Conservation (phyloP, 2,888 invertebrate species). For the Cryptops parisi region DNA sequence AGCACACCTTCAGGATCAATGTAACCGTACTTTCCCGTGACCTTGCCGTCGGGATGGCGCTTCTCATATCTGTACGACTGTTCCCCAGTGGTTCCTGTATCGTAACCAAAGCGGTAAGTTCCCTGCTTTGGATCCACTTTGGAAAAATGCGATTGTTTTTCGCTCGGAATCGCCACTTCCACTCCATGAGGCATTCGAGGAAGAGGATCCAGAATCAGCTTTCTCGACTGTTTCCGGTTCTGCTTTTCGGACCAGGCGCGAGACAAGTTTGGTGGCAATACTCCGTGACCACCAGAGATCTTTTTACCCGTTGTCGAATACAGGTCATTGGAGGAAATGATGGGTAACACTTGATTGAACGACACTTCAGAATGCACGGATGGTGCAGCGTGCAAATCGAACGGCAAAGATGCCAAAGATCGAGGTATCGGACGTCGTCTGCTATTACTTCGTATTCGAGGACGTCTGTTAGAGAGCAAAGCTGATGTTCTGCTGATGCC, state of each 20-base stretch:
- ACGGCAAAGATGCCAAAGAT: neutral
- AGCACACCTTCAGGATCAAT: conserved; percentile 51
- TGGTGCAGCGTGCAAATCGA: neutral
- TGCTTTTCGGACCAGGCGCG: neutral
- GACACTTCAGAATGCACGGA: neutral
- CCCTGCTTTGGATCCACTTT: conserved; percentile 14
- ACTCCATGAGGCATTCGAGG: conserved; percentile 6
- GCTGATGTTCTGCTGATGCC: no score
- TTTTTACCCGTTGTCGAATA: neutral
- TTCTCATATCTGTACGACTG: conserved; percentile 40
- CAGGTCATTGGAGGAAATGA: neutral
- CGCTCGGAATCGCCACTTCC: conserved; percentile 15
- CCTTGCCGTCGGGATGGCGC: conserved; percentile 57
- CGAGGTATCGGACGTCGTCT: neutral
- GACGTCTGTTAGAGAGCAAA: neutral
- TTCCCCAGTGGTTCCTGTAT: conserved; percentile 15
- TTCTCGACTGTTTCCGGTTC: neutral
- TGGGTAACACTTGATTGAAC: neutral
- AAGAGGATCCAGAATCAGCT: neutral
- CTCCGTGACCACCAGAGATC: neutral
- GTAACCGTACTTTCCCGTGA: conserved; percentile 66
- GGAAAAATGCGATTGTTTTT: conserved; percentile 13
- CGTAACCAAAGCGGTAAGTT: conserved; percentile 18
- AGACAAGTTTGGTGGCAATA: neutral
- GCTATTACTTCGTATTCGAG: neutral